These are phyloP conservation scores for Helogale parvula DNA, from an alignment of 2,113 vertebrate species.

Conservation along the genomic window DNA sequence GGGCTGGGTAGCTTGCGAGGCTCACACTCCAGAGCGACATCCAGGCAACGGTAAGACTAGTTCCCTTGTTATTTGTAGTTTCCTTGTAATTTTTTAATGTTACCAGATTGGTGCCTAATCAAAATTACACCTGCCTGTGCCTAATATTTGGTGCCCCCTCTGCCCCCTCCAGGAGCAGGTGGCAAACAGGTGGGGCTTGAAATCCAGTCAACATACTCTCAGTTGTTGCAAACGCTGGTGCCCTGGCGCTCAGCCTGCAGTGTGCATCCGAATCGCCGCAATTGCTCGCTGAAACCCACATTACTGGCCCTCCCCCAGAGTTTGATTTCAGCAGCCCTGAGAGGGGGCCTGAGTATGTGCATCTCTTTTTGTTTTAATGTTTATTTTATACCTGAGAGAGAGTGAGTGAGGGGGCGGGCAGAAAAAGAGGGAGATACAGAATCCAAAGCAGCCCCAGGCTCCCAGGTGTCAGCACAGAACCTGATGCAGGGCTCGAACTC, in stretches of 20 bases:
- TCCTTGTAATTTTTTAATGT: not conserved
- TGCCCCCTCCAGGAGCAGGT: not conserved
- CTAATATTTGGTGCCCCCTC: not conserved
- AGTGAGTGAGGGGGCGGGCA: too few relatives aligned
- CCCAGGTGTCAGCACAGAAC: too few relatives aligned
- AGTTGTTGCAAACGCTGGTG: not conserved
- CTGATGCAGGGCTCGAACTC: too few relatives aligned
- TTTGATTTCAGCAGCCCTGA: not conserved
- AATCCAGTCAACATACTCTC: not conserved
- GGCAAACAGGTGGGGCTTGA: not conserved
- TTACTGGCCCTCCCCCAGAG: not conserved
- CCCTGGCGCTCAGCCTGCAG: not conserved
- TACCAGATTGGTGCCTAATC: not conserved
- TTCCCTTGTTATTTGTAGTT: not conserved
- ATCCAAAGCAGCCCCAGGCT: too few relatives aligned
- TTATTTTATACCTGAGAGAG: too few relatives aligned
- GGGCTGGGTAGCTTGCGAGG: not conserved
- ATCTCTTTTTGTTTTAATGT: not conserved
- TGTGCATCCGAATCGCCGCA: too few relatives aligned
- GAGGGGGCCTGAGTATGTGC: not conserved
- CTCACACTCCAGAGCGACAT: not conserved
- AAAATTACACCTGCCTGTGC: not conserved
- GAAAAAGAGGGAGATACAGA: too few relatives aligned
- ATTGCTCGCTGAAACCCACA: not conserved
- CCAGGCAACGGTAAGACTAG: accelerated